These are phyloP conservation scores for Lamprologus callipterus DNA, from an alignment of 2,113 vertebrate genomes.

Conservation along the genomic window DNA sequence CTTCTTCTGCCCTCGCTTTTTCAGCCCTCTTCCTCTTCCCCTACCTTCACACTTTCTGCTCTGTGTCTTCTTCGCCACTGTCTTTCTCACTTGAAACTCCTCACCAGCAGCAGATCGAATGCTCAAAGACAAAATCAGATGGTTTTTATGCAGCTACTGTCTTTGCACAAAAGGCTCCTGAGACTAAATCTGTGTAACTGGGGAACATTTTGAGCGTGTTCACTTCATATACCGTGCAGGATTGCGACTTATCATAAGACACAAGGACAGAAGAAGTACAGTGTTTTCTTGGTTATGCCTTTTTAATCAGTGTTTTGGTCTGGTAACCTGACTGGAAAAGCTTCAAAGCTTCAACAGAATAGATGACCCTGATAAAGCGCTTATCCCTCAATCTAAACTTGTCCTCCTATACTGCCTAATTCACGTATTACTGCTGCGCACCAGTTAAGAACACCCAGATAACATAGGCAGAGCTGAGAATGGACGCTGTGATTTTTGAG, in stretches of 20 bases:
- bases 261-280: not conserved
- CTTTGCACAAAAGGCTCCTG: not conserved
- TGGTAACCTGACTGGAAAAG: slow-evolving; percentile 30
- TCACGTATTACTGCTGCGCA: not conserved
- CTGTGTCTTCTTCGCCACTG: not conserved
- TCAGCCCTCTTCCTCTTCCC: not conserved
- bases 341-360: not conserved
- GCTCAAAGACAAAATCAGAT: not conserved
- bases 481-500: not conserved
- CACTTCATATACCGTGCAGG: not conserved
- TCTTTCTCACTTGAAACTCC: not conserved
- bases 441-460: not conserved
- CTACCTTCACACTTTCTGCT: not conserved
- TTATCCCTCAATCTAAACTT: not conserved
- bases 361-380: not conserved
- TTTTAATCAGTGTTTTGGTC: not conserved
- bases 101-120: not conserved
- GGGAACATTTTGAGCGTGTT: not conserved
- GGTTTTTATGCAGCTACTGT: not conserved
- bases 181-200: not conserved
- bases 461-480: not conserved
- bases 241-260: not conserved
- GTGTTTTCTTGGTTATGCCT: not conserved
- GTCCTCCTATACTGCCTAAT: not conserved
- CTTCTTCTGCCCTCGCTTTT: not conserved